Conservation (phyloP, 2,888 invertebrate genomes). For the Bembecia ichneumoniformis region DNA sequence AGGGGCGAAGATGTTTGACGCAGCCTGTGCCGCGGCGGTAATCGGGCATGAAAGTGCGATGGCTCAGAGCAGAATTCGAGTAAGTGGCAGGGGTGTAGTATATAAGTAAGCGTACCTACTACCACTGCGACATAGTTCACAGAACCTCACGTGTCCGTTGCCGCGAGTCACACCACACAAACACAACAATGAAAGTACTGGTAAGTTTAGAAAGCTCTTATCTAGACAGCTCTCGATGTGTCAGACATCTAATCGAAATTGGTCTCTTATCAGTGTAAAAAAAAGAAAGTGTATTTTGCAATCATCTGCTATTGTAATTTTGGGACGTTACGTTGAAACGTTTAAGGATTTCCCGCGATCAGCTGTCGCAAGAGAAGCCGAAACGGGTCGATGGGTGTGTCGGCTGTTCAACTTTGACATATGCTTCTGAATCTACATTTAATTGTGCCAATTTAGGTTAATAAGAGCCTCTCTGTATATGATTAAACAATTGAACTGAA, state of each 20-base stretch:
- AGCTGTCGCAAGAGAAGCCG: constrained; percentile 39
- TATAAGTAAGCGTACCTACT: constrained; percentile 61
- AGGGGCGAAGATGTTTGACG: neutral
- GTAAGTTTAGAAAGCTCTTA: constrained; percentile 40
- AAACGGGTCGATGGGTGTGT: constrained; percentile 47
- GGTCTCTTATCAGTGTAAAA: too few relatives aligned
- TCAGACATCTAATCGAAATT: too few relatives aligned
- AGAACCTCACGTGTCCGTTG: constrained; percentile 49
- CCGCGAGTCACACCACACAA: constrained; percentile 37
- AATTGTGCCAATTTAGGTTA: constrained; percentile 16
- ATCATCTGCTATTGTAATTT: neutral
- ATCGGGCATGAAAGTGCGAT: constrained; percentile 63
- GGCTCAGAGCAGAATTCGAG: constrained; percentile 43
- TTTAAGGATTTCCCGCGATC: constrained; percentile 32
- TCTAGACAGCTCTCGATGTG: neutral
- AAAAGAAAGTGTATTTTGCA: constrained; percentile 2
- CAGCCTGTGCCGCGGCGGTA: constrained; percentile 35
- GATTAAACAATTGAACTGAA: too few relatives aligned
- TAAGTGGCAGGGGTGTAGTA: constrained; percentile 69
- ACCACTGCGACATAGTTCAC: constrained; percentile 69
- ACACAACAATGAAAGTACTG: constrained; percentile 63
- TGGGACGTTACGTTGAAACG: constrained; percentile 12
- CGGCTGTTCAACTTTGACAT: constrained; percentile 56
- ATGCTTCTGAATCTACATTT: constrained; percentile 19
- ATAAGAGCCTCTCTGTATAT: too few relatives aligned